Evolutionary conservation across 2,888 invertebrate species (phyloP).

Genomic region (Hirtodrosophila alboralis): DNA sequence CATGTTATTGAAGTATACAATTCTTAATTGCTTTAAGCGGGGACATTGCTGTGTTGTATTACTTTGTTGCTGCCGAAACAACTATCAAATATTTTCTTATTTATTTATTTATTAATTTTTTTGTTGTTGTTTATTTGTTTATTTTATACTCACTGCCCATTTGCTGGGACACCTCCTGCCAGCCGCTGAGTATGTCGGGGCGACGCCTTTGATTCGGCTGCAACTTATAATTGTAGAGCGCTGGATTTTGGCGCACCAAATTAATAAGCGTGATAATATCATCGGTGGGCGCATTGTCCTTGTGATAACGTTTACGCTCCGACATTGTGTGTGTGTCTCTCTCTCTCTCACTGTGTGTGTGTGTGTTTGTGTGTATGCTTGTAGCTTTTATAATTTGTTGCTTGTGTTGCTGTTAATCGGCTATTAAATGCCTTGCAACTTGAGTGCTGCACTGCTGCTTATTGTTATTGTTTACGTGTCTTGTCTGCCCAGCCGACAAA

Average conservation of each 20-base stretch:
- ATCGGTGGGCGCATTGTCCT: constrained; percentile 80
- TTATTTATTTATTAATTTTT: no score
- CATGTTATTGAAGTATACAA: no score
- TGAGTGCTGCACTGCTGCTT: neutral
- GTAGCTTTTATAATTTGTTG: constrained; percentile 8
- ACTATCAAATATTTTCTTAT: no score
- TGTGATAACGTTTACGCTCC: constrained; percentile 82
- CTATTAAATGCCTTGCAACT: constrained; percentile 3
- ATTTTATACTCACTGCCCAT: constrained; percentile 80
- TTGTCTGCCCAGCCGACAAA: constrained; percentile 1
- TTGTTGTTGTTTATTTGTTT: no score
- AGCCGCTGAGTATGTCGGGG: constrained; percentile 78
- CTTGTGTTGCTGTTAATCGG: neutral
- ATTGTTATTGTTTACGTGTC: constrained; percentile 32
- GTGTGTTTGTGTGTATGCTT: constrained; percentile 4
- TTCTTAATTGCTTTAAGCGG: no score
- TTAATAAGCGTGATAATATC: constrained; percentile 81
- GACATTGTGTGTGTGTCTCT: constrained; percentile 90
- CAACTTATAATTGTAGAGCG: constrained; percentile 82
- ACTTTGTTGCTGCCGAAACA: no score
- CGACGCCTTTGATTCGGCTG: constrained; percentile 80
- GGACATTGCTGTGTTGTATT: no score
- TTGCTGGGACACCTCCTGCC: constrained; percentile 79
- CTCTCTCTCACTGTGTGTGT: neutral
- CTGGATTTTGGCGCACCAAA: constrained; percentile 81